Conservation (phyloP, 2,888 invertebrate genomes). For the Sphaerophoria taeniata region DNA sequence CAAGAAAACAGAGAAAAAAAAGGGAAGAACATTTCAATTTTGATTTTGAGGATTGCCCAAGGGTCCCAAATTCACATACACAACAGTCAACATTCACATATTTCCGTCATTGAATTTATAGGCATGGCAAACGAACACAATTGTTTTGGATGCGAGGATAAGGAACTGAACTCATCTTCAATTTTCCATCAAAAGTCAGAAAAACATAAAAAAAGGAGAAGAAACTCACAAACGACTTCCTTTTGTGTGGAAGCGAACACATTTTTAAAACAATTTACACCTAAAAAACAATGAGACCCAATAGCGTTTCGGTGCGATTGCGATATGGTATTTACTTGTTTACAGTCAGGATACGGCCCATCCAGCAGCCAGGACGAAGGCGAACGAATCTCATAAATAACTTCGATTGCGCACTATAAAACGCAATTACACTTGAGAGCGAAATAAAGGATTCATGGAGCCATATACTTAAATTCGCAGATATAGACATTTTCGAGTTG, state of each 20-base stretch:
- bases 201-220: constrained; percentile 17
- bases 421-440: constrained; percentile 73
- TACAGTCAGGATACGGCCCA: too few relatives aligned
- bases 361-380: constrained; percentile 2
- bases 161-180: constrained; percentile 5
- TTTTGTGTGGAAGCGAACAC: neutral
- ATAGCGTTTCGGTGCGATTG: constrained; percentile 25
- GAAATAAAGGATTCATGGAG: constrained; percentile 67
- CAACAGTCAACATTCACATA: constrained; percentile 6
- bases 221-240: constrained; percentile 21
- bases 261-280: constrained; percentile 65
- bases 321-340: constrained; percentile 36
- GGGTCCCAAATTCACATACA: constrained; percentile 31
- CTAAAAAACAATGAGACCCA: constrained; percentile 66
- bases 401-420: constrained; percentile 72
- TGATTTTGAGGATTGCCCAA: constrained; percentile 62
- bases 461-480: neutral
- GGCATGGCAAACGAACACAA: neutral
- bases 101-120: constrained; percentile 29
- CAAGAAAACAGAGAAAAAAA: neutral
- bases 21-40: constrained; percentile 59
- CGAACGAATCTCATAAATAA: constrained; percentile 71
- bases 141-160: neutral
- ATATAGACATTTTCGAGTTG: constrained; percentile 1
- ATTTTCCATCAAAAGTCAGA: constrained; percentile 48